phyloP scores from a whole-genome alignment of 2,888 invertebrate genomes.

The Clunio marinus region DNA sequence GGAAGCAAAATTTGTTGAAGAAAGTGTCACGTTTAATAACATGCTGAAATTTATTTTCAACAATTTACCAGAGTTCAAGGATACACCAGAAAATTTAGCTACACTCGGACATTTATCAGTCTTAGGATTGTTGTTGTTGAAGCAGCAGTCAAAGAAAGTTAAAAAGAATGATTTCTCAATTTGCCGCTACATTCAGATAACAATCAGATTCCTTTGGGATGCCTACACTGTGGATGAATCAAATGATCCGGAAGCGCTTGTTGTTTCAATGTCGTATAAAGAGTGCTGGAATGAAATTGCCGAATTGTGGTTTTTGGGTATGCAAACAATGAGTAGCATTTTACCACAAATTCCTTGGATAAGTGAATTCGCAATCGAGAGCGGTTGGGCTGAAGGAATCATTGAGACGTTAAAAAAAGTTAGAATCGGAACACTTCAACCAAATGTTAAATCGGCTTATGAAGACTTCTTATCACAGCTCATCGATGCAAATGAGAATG shows the following conservation, averaged over 20 bases:
- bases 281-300: slow-evolving; percentile 85
- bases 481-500: slow-evolving; percentile 73
- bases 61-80: slow-evolving; percentile 77
- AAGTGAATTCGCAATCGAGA: slow-evolving; percentile 84
- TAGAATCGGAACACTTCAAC: slow-evolving; percentile 73
- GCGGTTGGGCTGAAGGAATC: slow-evolving; percentile 91
- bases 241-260: slow-evolving; percentile 74
- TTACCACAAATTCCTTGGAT: slow-evolving; percentile 81
- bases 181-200: slow-evolving; percentile 82
- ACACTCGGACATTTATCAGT: slow-evolving; percentile 81
- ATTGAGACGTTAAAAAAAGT: slow-evolving; percentile 76
- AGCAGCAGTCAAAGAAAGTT: slow-evolving; percentile 75
- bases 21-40: slow-evolving; percentile 69
- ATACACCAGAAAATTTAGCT: slow-evolving; percentile 76
- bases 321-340: slow-evolving; percentile 85
- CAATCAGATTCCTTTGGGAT: slow-evolving; percentile 88
- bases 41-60: slow-evolving; percentile 81
- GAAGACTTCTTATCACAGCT: slow-evolving; percentile 84
- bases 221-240: slow-evolving; percentile 87
- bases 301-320: slow-evolving; percentile 89
- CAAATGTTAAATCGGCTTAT: slow-evolving; percentile 83
- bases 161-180: slow-evolving; percentile 86
- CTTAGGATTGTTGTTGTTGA: slow-evolving; percentile 73
- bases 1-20: slow-evolving; percentile 77
- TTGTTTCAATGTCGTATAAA: slow-evolving; percentile 80